Base-by-base conservation (phyloP, 1,140 invertebrate genomes). In the Sitobion miscanthi region DNA sequence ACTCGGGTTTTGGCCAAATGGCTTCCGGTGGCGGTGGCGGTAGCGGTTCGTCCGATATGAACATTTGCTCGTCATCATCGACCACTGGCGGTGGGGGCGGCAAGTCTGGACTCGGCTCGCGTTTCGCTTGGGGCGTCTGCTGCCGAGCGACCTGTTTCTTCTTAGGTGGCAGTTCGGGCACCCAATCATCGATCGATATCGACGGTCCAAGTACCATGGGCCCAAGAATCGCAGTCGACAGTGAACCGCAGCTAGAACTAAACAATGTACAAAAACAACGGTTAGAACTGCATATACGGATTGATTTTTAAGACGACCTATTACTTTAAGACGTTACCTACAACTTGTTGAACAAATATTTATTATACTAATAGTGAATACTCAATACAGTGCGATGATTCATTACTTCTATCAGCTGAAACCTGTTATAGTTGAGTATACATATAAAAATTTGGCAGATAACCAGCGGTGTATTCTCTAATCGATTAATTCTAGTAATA, bases 101-200 rank as follows among this genome's bases (percentile, higher is more conserved):
- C 17, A 94, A 87, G 57, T 94, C 94, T n/a, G 94, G 94, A 35
- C 93, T 93, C 1, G 94, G 89, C 5, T 69, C 45, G 17, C 93
- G 90, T 69, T 93, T 94, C 17, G 93, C 30, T 57, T n/a, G 17
- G 3, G 69, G 52, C 52, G 52, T 57, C 4, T 69, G 89, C n/a
- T 47, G 54, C 21, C 62, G 38, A 45, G 30, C 94, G n/a, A 97
- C 94, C 94, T 97, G 96, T 1, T 97, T 97, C 95, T 97, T 97
- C 95, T 98, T 98, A 23, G 96, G 96, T 6, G 96, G 96, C 92
- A 96, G 95, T 94, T 98, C 97, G 1, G 97, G 97, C 0, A 97
- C 96, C 96, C 96, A 97, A 94, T 97, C 96, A 93, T 97, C 97
- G 30, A 97, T 95, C 0, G 96, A 96, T 94, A 97, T 97, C 0